A percentile compares a stretch with the other conserved stretches of the same genome.
These are phyloP conservation scores for Enteromius viviparus DNA, from an alignment of 2,797 vertebrate species.

Conservation along the genomic window DNA sequence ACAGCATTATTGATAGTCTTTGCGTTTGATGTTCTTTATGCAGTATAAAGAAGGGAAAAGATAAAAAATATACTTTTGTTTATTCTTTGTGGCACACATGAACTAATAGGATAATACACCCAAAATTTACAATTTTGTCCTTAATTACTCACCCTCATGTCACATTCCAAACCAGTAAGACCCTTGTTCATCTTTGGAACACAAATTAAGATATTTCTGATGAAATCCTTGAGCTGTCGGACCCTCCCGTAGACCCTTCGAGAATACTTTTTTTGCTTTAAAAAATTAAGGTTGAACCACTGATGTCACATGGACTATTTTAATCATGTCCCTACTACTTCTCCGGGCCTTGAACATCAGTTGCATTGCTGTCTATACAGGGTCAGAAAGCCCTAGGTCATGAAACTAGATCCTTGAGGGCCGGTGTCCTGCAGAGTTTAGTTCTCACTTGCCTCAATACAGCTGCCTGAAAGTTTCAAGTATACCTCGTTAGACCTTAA, in stretches of 20 bases:
- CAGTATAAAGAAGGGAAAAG: background rate
- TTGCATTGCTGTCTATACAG: background rate
- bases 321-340: background rate
- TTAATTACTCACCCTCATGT: background rate
- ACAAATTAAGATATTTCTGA: background rate
- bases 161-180: background rate
- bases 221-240: background rate
- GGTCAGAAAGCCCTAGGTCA: background rate
- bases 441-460: no score
- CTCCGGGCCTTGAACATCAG: background rate
- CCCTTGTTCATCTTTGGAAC: background rate
- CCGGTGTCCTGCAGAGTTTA: no score
- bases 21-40: background rate
- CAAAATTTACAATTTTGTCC: no score
- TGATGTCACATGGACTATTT: background rate
- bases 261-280: background rate
- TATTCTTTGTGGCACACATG: background rate
- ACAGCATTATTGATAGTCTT: constrained; percentile 18
- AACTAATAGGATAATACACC: background rate
- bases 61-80: background rate
- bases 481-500: no score
- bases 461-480: no score
- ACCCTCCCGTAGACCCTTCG: background rate
- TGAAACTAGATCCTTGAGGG: no score
- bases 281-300: background rate